phyloP scores from a whole-genome alignment of 2,113 vertebrate genomes.

The Gallinago paraguaiae region DNA sequence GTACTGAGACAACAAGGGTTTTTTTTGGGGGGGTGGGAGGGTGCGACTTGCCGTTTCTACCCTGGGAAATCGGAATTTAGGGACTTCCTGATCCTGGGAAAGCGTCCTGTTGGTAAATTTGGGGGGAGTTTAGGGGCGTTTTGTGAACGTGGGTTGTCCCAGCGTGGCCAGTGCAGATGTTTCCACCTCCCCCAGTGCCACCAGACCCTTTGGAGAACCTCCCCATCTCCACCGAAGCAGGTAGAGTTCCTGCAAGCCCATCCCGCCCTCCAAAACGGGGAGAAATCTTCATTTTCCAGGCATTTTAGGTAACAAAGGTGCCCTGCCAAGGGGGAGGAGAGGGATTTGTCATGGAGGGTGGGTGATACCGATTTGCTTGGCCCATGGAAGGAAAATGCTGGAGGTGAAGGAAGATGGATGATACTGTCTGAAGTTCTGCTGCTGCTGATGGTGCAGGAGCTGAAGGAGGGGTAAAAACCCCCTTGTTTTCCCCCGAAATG shows the following conservation, averaged over 20 bases:
- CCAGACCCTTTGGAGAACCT: background rate
- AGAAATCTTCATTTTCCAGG: background rate
- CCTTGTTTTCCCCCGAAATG: background rate
- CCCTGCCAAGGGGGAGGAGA: background rate
- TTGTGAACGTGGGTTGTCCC: accelerated
- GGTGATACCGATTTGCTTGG: background rate
- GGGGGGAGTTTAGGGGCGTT: background rate
- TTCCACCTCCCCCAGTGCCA: background rate
- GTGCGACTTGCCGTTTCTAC: background rate
- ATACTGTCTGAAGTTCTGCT: background rate
- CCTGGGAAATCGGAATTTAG: background rate
- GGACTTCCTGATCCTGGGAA: accelerated
- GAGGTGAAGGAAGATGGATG: background rate
- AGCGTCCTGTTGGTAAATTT: background rate
- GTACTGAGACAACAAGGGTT: accelerated
- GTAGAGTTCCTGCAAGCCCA: background rate
- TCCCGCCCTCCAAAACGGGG: accelerated
- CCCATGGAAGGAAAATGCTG: background rate
- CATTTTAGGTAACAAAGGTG: background rate
- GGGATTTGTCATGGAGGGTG: background rate
- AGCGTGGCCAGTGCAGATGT: background rate
- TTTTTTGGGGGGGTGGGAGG: accelerated
- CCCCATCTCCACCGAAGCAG: background rate
- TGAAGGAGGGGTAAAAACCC: background rate
- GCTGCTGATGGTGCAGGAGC: background rate